Conservation (phyloP, 2,888 invertebrate genomes). For the Tipula unca region DNA sequence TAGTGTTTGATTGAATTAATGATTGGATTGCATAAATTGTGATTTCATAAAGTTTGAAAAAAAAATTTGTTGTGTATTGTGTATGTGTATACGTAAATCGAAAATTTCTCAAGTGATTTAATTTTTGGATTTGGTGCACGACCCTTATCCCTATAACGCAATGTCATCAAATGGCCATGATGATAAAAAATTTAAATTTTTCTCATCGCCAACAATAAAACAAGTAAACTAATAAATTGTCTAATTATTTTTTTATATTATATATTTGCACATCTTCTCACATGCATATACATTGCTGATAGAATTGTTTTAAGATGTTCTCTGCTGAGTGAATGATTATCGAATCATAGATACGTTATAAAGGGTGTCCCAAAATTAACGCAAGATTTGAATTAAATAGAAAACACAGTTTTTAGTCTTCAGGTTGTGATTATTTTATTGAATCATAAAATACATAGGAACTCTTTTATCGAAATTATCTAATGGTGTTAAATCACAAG, state of each 20-base stretch:
- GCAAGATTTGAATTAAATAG: too few relatives aligned
- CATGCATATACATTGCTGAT: too few relatives aligned
- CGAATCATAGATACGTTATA: too few relatives aligned
- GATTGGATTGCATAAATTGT: not conserved
- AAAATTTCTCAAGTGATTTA: not conserved
- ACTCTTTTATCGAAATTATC: too few relatives aligned
- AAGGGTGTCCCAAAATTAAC: too few relatives aligned
- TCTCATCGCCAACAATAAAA: not conserved
- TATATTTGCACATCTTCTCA: too few relatives aligned
- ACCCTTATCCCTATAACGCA: not conserved
- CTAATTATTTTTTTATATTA: not conserved
- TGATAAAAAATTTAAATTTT: not conserved
- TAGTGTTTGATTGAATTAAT: not conserved
- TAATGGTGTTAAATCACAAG: too few relatives aligned
- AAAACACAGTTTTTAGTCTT: too few relatives aligned
- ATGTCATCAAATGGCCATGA: not conserved
- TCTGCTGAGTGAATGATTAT: not conserved
- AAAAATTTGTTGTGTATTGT: not conserved
- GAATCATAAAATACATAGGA: too few relatives aligned
- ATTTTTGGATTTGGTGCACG: not conserved
- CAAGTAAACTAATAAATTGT: not conserved
- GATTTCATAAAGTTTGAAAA: not conserved
- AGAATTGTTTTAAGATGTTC: too few relatives aligned
- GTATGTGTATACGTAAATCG: too few relatives aligned
- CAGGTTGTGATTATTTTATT: too few relatives aligned